phyloP scores from a whole-genome alignment of 2,113 vertebrate species.

The Sander lucioperca region DNA sequence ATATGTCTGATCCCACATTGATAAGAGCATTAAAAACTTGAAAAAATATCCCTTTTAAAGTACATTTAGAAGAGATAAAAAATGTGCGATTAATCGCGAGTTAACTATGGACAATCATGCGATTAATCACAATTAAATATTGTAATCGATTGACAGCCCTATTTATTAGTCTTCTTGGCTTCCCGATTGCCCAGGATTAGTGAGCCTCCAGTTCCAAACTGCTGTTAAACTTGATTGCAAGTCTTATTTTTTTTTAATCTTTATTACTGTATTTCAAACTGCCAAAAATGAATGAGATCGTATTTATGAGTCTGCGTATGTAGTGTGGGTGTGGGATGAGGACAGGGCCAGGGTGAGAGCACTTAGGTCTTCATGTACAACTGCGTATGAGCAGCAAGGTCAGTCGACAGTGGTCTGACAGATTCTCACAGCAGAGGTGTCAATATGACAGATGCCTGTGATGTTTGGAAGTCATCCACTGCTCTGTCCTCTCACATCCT shows the following conservation, averaged over 20 bases:
- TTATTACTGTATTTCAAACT: background rate
- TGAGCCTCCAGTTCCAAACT: background rate
- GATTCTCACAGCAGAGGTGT: conserved; percentile 67
- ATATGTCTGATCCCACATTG: no score
- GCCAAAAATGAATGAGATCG: background rate
- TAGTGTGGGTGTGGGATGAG: background rate
- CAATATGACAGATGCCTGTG: conserved; percentile 68
- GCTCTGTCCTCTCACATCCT: conserved; percentile 52
- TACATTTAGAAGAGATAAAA: no score
- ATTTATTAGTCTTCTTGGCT: background rate
- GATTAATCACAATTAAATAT: no score
- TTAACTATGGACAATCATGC: no score
- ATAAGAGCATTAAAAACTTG: no score
- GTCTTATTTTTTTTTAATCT: background rate
- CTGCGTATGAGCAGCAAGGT: conserved; percentile 60
- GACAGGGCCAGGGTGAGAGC: conserved; percentile 23
- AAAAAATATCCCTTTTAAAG: no score
- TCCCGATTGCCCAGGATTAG: background rate
- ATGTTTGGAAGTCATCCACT: conserved; percentile 71
- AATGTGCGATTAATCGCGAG: no score
- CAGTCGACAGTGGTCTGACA: conserved; percentile 52
- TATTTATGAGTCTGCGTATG: background rate
- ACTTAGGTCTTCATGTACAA: conserved; percentile 28
- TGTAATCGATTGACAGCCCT: no score
- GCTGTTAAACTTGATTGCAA: background rate